Evolutionary conservation across 2,113 vertebrate species (phyloP).

Genomic region (Uria lomvia): DNA sequence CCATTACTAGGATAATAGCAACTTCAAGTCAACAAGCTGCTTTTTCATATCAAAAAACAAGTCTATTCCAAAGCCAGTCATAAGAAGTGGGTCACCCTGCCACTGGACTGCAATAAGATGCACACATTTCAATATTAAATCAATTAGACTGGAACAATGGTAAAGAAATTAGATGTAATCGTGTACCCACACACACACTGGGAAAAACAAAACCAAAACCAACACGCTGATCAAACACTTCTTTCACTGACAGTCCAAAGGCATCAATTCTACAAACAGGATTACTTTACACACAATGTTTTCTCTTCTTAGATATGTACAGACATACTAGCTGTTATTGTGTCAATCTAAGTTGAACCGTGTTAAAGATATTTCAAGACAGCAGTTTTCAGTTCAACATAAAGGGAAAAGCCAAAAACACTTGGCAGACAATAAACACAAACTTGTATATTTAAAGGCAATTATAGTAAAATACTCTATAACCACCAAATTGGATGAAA

Average conservation of each 20-base stretch:
- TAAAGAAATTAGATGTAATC: not conserved
- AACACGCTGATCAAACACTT: not conserved
- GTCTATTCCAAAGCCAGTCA: not conserved
- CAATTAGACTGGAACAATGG: not conserved
- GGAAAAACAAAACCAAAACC: not conserved
- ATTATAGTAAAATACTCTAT: not conserved
- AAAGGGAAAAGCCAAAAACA: conserved; percentile 4
- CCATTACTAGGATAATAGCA: not conserved
- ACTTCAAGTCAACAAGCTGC: not conserved
- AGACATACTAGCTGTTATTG: not conserved
- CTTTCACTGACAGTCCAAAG: not conserved
- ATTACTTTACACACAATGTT: not conserved
- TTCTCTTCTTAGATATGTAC: not conserved
- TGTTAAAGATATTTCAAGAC: not conserved
- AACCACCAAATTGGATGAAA: not conserved
- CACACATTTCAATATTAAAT: not conserved
- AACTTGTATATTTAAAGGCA: conserved; percentile 5
- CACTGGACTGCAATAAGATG: not conserved
- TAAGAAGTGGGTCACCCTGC: not conserved
- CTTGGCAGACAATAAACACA: not conserved
- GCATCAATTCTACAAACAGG: not conserved
- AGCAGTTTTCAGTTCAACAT: not conserved
- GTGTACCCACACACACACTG: rapidly evolving
- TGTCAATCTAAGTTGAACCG: not conserved
- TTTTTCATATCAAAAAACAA: not conserved